Evolutionary conservation across 1,140 invertebrate genomes (phyloP), one percentile per base, ranked within the genome.

Genomic region (Heliconius eleuchia): DNA sequence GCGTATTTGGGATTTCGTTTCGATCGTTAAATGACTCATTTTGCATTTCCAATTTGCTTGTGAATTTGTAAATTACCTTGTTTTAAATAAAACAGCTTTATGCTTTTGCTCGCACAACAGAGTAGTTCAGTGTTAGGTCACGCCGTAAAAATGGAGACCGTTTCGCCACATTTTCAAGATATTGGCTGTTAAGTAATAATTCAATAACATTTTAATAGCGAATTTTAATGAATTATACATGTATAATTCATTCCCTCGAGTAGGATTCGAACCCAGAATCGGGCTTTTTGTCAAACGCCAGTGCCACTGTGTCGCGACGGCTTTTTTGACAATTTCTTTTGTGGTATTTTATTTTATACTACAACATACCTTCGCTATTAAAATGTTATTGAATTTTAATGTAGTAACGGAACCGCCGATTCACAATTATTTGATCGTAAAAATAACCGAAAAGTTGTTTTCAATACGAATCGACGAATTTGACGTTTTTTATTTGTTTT

Each of bases 21-120:
- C 39, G 71, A 73, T 74, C 72, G 71, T 76, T 57, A n/a, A 71
- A 52, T 79, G 80, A 74, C 37, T 83, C 60, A 79, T 77, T 73
- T 81, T 77, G 73, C 71, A 34, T 71, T 80, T 80, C 71, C 75
- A 84, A 78, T 82, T 78, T 76, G 71, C 78, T 80, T 73, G 39
- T 39, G 3, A 74, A 72, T 80, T 80, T 73, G 39, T 39, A 1
- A 74, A 72, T 74, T 60, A 16, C 16, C 19, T 52, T 52, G 18
- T 52, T 52, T 52, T 52, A 18, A 6, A 52, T 52, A 19, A 52
- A 6, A 52, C 6, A 5, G 4, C 18, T 52, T 52, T 1, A 18
- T 4, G 18, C 4, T 16, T 2, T 52, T 52, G 19, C 18, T 19
- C 4, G 13, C 16, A 4, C 3, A 46, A 4, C 13, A 46, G 3